Evolutionary conservation across 2,797 vertebrate species (phyloP), one percentile per base, ranked within the genome.

Genomic region (Pseudomugil tenellus): DNA sequence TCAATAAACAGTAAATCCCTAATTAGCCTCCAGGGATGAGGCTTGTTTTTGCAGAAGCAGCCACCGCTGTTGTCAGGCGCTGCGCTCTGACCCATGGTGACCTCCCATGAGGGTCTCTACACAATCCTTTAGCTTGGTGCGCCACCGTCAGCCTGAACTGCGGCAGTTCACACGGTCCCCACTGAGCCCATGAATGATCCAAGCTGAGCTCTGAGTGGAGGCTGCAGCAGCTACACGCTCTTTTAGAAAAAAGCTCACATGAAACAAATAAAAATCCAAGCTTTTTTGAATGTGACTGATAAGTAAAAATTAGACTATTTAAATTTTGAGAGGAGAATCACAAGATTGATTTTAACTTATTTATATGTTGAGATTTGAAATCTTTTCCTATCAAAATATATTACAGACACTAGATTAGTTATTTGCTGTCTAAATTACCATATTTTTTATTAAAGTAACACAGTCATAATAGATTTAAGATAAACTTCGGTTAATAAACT

Each of bases 81-180:
- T 84, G 89, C 72, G 86, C 85, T 73, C 70, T 92, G 92, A 93
- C 90, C 92, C 92, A 88, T 91, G 89, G 72, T 90, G 93, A 94
- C 91, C 92, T 66, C 46, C 58, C 79, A 69, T 66, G 80, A 72
- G 84, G 82, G 76, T 81, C 86, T 79, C 29, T 49, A 74, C 79
- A 76, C 87, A 89, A 92, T 92, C 89, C 83, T 85, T 85, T 91
- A 74, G 91, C 85, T 86, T 90, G 86, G 90, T 79, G 92, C 93
- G 93, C 93, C 94, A 89, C 90, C 94, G 84, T 92, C 85, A 87
- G 93, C 87, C 89, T 84, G 84, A 85, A 87, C 76, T 53, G 89
- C 87, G 80, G 84, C 89, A 87, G 83, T 92, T 93, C 92, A 92
- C 91, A 89, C 86, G 85, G 84, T 81, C 84, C 67, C 73, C 77